phyloP scores from a whole-genome alignment of 2,113 vertebrate species.

The Emydocephalus ijimae region DNA sequence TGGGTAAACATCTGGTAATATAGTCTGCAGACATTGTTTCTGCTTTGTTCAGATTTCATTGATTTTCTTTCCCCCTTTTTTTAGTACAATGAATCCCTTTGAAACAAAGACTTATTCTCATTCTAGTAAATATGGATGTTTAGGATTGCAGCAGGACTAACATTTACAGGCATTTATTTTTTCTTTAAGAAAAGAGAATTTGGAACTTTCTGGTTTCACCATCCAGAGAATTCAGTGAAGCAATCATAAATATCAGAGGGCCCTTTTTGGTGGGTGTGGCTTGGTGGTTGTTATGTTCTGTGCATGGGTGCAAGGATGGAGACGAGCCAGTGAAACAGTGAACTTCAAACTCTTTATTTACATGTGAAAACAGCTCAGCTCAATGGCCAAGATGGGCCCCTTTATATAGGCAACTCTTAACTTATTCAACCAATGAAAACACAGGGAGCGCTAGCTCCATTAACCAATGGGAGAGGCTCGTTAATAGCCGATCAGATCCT shows the following conservation, averaged over 20 bases:
- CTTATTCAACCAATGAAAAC: too few species aligned
- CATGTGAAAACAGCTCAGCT: too few species aligned
- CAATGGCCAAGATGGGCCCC: too few species aligned
- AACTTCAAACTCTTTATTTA: too few species aligned
- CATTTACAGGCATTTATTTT: background rate
- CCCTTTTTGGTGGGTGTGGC: background rate
- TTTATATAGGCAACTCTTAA: too few species aligned
- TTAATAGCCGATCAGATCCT: too few species aligned
- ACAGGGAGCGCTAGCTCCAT: too few species aligned
- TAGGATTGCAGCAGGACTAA: background rate
- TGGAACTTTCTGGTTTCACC: background rate
- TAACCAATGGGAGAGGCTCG: too few species aligned
- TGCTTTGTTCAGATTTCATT: constrained; percentile 60
- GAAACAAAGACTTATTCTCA: constrained; percentile 58
- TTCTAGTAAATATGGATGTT: constrained; percentile 37
- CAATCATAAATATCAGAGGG: background rate
- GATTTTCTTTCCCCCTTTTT: constrained; percentile 64
- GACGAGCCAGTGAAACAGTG: too few species aligned
- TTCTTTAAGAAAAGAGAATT: background rate
- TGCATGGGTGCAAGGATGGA: too few species aligned
- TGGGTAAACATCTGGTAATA: constrained; percentile 70
- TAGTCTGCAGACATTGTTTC: constrained; percentile 69
- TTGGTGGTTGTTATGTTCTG: too few species aligned
- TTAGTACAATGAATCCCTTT: constrained; percentile 66
- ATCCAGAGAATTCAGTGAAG: background rate